Percentiles rank a stretch among this genome's conserved stretches.
phyloP scores from a whole-genome alignment of 2,888 invertebrate species.

The Diarsia rubi region DNA sequence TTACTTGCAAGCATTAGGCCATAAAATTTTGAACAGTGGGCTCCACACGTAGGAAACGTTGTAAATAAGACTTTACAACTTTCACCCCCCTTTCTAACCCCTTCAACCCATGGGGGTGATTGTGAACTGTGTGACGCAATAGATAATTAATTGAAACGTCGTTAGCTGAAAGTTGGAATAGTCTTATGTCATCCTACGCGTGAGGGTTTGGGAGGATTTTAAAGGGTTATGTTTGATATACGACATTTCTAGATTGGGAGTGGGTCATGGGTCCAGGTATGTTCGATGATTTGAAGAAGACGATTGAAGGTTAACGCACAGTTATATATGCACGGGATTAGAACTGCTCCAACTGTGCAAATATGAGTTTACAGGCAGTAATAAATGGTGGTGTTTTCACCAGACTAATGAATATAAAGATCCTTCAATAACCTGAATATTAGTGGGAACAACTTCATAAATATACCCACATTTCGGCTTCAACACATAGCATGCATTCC shows the following conservation, averaged over 20 bases:
- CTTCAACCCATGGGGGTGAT: constrained; percentile 61
- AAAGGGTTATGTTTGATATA: neutral
- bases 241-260: neutral
- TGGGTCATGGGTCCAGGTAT: neutral
- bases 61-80: constrained; percentile 81
- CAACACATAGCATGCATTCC: too few species aligned
- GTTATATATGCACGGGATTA: neutral
- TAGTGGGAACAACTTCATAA: too few species aligned
- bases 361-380: too few species aligned
- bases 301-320: neutral
- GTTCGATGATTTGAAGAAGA: neutral
- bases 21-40: constrained; percentile 78
- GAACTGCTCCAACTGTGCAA: too few species aligned
- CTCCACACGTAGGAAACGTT: constrained; percentile 69
- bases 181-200: constrained; percentile 30
- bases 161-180: constrained; percentile 43
- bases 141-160: constrained; percentile 66
- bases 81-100: constrained; percentile 51
- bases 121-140: constrained; percentile 60
- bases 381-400: too few species aligned
- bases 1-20: constrained; percentile 59
- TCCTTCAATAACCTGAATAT: too few species aligned
- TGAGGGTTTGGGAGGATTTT: neutral
- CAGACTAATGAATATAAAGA: too few species aligned
- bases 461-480: too few species aligned